Percentiles rank a stretch among this genome's conserved stretches.
Conservation (phyloP, 92 coral and sea anemone genomes). For the Micromussa lordhowensis region DNA sequence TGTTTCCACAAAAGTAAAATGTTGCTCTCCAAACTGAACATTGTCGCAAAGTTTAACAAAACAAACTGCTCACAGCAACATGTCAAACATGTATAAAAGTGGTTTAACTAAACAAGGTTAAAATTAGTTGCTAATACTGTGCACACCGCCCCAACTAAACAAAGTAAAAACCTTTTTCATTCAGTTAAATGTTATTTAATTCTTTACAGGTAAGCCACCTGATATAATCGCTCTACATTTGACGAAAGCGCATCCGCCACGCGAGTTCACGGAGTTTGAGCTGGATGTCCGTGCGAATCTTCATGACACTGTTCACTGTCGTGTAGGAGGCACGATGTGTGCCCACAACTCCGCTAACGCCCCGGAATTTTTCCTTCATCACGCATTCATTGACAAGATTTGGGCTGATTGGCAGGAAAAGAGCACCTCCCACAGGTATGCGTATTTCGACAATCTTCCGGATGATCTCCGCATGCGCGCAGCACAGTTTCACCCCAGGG, state of each 20-base stretch:
- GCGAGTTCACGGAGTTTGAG: constrained; percentile 26
- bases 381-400: constrained; percentile 32
- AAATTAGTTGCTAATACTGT: no score
- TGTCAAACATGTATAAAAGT: no score
- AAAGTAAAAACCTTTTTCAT: no score
- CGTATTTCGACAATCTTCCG: not conserved
- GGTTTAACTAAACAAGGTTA: no score
- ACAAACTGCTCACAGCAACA: no score
- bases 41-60: no score
- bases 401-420: constrained; percentile 51
- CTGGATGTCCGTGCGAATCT: constrained; percentile 42
- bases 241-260: not conserved
- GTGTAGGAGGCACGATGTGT: constrained; percentile 46
- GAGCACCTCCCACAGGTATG: constrained; percentile 16
- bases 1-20: no score
- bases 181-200: not conserved
- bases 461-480: not conserved
- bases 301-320: constrained; percentile 31
- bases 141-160: no score
- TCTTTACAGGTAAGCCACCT: constrained; percentile 16
- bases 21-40: no score
- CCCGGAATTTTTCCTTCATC: constrained; percentile 48
- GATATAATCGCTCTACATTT: constrained; percentile 31
- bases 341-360: constrained; percentile 29
- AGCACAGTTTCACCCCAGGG: not conserved